A percentile compares a stretch with the other conserved stretches of the same genome.
phyloP scores from a whole-genome alignment of 1,140 invertebrate species.

The Gonioctena quinquepunctata region DNA sequence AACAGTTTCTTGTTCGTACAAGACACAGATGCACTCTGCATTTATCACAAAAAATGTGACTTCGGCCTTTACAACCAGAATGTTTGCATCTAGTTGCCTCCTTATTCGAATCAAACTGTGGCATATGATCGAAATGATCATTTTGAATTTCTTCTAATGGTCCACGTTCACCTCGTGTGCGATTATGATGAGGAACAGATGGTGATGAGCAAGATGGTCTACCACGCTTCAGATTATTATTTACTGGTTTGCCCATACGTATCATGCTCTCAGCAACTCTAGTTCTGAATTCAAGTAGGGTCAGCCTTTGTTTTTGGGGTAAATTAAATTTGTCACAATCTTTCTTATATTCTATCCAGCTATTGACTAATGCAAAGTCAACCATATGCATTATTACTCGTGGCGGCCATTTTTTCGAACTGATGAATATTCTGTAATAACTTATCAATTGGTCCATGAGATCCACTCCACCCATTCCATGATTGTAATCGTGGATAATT shows the following conservation, averaged over 20 bases:
- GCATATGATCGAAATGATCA: neutral
- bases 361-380: conserved; percentile 14
- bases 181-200: too few relatives aligned
- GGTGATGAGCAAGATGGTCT: neutral
- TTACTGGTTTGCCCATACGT: neutral
- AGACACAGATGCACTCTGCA: neutral
- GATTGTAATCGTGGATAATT: conserved; percentile 29
- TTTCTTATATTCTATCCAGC: conserved; percentile 20
- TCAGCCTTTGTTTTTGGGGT: neutral
- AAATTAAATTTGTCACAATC: neutral
- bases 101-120: too few relatives aligned
- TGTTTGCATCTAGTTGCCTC: neutral
- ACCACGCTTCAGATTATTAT: neutral
- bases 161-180: neutral
- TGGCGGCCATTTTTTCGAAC: conserved; percentile 21
- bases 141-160: neutral
- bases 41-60: neutral
- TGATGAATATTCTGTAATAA: conserved; percentile 19
- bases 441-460: conserved; percentile 14
- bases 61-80: neutral
- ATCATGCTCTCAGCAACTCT: neutral
- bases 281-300: neutral
- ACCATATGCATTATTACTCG: conserved; percentile 5
- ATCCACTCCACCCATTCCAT: conserved; percentile 23
- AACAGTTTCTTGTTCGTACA: neutral